Conservation (phyloP, 2,888 invertebrate genomes). For the Thyatira batis region DNA sequence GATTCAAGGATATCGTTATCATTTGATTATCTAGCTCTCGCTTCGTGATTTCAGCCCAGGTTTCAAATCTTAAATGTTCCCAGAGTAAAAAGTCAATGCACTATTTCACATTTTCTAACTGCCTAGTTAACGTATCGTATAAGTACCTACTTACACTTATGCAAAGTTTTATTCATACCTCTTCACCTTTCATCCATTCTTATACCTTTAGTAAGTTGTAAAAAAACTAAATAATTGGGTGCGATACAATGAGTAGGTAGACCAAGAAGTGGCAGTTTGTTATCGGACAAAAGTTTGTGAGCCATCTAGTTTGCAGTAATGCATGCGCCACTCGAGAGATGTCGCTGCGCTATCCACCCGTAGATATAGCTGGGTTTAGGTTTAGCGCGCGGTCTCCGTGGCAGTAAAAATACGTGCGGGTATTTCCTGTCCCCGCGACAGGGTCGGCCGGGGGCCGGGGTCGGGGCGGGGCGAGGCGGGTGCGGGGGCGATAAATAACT, state of each 20-base stretch:
- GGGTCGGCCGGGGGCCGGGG: slow-evolving; percentile 33
- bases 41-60: no score
- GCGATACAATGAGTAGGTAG: neutral
- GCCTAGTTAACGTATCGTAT: no score
- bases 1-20: no score
- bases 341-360: slow-evolving; percentile 40
- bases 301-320: slow-evolving; percentile 29
- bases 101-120: no score
- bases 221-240: no score
- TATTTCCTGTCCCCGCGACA: slow-evolving; percentile 72
- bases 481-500: slow-evolving; percentile 77
- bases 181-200: no score
- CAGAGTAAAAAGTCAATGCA: no score
- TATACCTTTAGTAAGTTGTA: no score
- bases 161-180: no score
- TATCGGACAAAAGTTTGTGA: neutral
- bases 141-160: no score
- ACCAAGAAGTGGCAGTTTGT: neutral
- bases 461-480: slow-evolving; percentile 27
- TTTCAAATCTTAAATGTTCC: no score
- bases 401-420: slow-evolving; percentile 79
- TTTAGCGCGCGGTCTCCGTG: slow-evolving; percentile 55
- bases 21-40: no score
- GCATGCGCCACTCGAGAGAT: slow-evolving; percentile 59
- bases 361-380: slow-evolving; percentile 14